Evolutionary conservation across 30 jellyfish, hydroid and myxozoan species (phyloP), one percentile per base, ranked within the genome.

Genomic region (Aurelia sp.): DNA sequence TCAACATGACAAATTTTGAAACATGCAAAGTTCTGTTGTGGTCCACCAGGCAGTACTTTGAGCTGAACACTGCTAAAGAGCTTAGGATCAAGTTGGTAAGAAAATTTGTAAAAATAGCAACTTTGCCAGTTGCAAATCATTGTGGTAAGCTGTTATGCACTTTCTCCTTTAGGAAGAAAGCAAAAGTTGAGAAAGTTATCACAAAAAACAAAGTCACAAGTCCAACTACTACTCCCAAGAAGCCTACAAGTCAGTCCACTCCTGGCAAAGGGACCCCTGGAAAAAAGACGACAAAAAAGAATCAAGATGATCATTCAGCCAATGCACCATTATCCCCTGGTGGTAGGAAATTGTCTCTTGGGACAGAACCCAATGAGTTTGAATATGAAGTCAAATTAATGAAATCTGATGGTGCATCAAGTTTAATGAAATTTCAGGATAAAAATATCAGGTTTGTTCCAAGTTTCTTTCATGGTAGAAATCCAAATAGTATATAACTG

Each of bases 281-380:
- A 68, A 68, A 70, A 52, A 76, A 76, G 77, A 61, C 86, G 6
- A 68, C 86, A 76, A 76, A 60, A 37, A 76, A 76, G 20, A 62
- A 22, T 20, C 77, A 59, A 6, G 27, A 60, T 30, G 76, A 76
- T 59, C 16, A 33, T n/a, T 31, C 37, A 18, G 13, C 73, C 1
- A 4, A 31, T 1, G 37, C 31, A 10, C 13, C 76, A 60, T 37
- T 74, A 76, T 27, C 50, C 2, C 55, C 55, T 44, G 55, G 16
- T 44, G 55, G 55, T 44, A 8, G 55, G 55, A 44, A 5, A 44
- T 10, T 44, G 55, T 44, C 55, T 9, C 55, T 44, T 44, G 55
- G 15, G 55, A 44, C 55, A 44, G 55, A 64, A 17, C 3, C 13
- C 41, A 40, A 59, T 19, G 76, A 61, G 13, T 76, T 20, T 62